These are phyloP conservation scores for Himalopsyche anomala DNA, from an alignment of 2,888 invertebrate species.

Conservation along the genomic window DNA sequence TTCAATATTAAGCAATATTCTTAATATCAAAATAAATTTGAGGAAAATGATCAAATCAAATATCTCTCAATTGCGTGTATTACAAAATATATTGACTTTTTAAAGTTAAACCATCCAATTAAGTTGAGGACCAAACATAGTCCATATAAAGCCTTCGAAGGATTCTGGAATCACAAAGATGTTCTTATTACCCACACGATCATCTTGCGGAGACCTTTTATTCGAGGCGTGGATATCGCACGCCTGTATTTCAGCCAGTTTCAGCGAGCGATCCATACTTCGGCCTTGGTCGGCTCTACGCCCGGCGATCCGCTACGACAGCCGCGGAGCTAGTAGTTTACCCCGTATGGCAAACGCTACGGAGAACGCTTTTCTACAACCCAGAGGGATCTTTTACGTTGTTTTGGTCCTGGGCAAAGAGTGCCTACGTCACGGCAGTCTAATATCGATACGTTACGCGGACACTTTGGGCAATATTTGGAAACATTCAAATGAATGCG, in stretches of 20 bases:
- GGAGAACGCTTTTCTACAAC: not conserved
- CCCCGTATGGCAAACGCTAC: not conserved
- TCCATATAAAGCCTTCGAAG: not conserved
- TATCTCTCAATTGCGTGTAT: too few relatives aligned
- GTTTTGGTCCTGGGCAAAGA: not conserved
- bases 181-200: not conserved
- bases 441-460: slow-evolving; percentile 43
- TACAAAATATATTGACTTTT: not conserved
- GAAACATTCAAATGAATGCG: slow-evolving; percentile 25
- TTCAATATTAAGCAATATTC: too few relatives aligned
- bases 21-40: too few relatives aligned
- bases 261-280: slow-evolving; percentile 35
- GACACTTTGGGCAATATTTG: slow-evolving; percentile 34
- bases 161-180: slow-evolving; percentile 18
- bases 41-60: too few relatives aligned
- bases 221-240: slow-evolving; percentile 15
- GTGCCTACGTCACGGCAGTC: slow-evolving; percentile 17
- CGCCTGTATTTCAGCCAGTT: slow-evolving; percentile 20
- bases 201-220: slow-evolving; percentile 23
- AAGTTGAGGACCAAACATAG: not conserved
- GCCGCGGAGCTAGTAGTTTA: not conserved
- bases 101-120: not conserved
- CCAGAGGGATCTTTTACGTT: not conserved
- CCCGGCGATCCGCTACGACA: slow-evolving; percentile 18
- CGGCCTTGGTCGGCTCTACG: slow-evolving; percentile 33